Conservation (phyloP, 2,113 vertebrate species). For the Anolis sagrei region DNA sequence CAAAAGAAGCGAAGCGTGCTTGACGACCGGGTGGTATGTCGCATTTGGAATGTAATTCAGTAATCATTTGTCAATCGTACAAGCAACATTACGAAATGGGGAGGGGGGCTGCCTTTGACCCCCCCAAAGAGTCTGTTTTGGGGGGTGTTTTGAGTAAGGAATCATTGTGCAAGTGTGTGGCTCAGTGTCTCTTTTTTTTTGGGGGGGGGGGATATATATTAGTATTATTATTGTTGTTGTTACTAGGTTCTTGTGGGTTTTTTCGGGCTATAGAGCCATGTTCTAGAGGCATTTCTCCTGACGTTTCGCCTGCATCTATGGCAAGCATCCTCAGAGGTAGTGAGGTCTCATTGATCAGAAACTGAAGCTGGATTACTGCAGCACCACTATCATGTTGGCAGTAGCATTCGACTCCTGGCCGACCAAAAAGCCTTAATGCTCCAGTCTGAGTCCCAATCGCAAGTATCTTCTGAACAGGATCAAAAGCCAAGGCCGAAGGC, state of each 20-base stretch:
- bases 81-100: background rate
- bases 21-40: background rate
- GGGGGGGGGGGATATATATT: background rate
- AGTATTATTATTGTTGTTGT: no score
- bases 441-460: constrained; percentile 95
- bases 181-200: background rate
- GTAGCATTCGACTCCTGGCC: no score
- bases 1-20: background rate
- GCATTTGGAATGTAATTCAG: background rate
- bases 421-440: constrained; percentile 93
- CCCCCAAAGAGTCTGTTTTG: background rate
- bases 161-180: constrained; percentile 12
- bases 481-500: constrained; percentile 96
- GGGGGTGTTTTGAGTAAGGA: background rate
- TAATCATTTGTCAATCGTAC: background rate
- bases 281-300: no score
- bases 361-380: no score
- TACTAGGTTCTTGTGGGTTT: no score
- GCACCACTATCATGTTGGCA: no score
- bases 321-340: no score
- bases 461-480: constrained; percentile 99
- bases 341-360: no score
- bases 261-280: background rate
- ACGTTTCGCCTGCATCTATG: no score
- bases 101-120: no score